Evolutionary conservation across 2,113 vertebrate genomes (phyloP).

Genomic region (Mormyrus lacerda): DNA sequence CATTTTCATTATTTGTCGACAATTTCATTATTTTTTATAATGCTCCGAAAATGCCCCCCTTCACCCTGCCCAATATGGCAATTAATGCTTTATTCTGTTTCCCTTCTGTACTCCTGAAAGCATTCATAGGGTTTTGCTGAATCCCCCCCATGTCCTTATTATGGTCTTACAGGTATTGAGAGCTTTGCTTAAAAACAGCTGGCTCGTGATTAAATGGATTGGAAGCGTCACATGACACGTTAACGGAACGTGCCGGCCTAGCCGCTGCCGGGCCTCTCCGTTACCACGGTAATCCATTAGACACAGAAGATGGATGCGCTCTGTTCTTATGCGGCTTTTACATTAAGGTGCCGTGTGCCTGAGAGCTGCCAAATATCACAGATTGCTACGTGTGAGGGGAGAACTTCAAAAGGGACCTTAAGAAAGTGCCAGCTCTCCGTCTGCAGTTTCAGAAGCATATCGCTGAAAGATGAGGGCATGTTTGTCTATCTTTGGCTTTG

Average conservation of each 20-base stretch:
- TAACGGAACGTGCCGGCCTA: background rate
- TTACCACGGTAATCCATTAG: constrained; percentile 11
- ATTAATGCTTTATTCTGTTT: background rate
- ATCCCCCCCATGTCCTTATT: background rate
- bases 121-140: background rate
- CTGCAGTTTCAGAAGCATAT: constrained; percentile 4
- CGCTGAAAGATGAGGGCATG: background rate
- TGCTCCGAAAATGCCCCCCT: background rate
- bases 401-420: constrained; percentile 12
- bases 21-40: background rate
- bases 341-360: background rate
- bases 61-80: background rate
- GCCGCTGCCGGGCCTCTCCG: background rate
- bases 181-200: background rate
- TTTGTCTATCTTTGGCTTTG: constrained; percentile 5
- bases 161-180: background rate
- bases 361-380: background rate
- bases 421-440: background rate
- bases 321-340: background rate
- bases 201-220: background rate
- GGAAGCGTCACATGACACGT: background rate
- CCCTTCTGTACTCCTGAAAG: background rate
- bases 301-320: background rate
- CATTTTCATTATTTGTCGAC: background rate
- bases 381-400: background rate